Percentiles rank a stretch among this genome's conserved stretches.
These are phyloP conservation scores for Philaethria dido DNA, from an alignment of 2,888 invertebrate species.

Conservation along the genomic window DNA sequence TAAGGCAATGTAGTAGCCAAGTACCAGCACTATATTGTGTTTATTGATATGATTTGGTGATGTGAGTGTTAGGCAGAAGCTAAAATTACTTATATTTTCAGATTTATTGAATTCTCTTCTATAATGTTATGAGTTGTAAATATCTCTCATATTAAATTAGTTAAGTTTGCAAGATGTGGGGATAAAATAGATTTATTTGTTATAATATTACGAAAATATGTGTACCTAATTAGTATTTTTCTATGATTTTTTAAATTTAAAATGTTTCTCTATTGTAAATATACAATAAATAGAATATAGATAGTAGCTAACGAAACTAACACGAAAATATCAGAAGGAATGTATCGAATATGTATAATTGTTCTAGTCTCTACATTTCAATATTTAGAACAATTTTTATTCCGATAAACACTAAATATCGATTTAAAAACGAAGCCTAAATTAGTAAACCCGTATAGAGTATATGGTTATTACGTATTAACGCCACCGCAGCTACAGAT, in stretches of 20 bases:
- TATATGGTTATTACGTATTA: no score
- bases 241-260: not conserved
- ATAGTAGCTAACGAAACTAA: not conserved
- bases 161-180: constrained; percentile 3
- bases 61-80: constrained; percentile 36
- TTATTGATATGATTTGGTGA: constrained; percentile 31
- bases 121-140: not conserved
- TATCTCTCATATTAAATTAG: not conserved
- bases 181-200: not conserved
- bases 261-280: not conserved
- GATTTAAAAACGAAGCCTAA: not conserved
- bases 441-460: no score
- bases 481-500: no score
- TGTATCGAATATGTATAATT: not conserved
- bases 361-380: not conserved
- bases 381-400: not conserved
- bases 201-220: not conserved
- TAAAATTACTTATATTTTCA: constrained; percentile 14
- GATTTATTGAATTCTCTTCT: not conserved
- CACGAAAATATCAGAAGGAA: not conserved
- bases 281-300: not conserved
- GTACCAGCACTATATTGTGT: constrained; percentile 38
- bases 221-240: no score
- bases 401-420: not conserved
- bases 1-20: constrained; percentile 36